A percentile compares a stretch with the other conserved stretches of the same genome.
Conservation (phyloP, 2,888 invertebrate genomes). For the Scaptomyza cyrtandrae region DNA sequence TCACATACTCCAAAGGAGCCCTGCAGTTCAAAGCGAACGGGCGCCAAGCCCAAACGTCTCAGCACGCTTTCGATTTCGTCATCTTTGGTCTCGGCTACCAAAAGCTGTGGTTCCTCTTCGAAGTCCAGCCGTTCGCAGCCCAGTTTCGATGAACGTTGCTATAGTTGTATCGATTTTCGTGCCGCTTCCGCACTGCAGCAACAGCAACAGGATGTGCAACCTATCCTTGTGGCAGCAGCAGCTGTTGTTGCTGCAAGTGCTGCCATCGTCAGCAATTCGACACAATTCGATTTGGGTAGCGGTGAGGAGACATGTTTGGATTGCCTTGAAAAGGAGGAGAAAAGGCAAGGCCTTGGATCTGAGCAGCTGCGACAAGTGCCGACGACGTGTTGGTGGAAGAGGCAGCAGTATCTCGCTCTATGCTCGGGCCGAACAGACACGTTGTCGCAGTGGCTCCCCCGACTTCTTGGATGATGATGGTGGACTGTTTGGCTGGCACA, state of each 20-base stretch:
- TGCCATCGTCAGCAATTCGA: constrained; percentile 56
- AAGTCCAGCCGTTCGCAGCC: constrained; percentile 78
- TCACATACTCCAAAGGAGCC: constrained; percentile 39
- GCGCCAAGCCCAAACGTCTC: constrained; percentile 83
- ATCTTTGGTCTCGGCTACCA: constrained; percentile 70
- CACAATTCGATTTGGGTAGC: constrained; percentile 63
- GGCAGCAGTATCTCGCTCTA: constrained; percentile 72
- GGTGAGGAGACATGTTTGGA: constrained; percentile 83
- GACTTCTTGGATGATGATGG: constrained; percentile 57
- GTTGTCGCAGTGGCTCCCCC: constrained; percentile 75
- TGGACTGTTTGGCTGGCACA: constrained; percentile 61
- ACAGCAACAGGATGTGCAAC: constrained; percentile 46
- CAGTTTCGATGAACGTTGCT: constrained; percentile 81
- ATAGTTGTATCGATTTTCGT: constrained; percentile 80
- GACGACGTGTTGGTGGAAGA: constrained; percentile 54
- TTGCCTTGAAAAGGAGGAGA: constrained; percentile 83
- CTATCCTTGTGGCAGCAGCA: constrained; percentile 64
- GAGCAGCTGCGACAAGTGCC: constrained; percentile 81
- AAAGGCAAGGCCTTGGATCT: constrained; percentile 82
- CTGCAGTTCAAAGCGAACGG: constrained; percentile 65
- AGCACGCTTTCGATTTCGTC: constrained; percentile 77
- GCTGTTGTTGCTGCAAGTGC: constrained; percentile 56
- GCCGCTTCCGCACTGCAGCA: constrained; percentile 38
- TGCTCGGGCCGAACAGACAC: constrained; percentile 57
- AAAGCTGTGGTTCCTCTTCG: constrained; percentile 61